Conservation (phyloP, 2,797 vertebrate species). For the Phylloscopus collybita region DNA sequence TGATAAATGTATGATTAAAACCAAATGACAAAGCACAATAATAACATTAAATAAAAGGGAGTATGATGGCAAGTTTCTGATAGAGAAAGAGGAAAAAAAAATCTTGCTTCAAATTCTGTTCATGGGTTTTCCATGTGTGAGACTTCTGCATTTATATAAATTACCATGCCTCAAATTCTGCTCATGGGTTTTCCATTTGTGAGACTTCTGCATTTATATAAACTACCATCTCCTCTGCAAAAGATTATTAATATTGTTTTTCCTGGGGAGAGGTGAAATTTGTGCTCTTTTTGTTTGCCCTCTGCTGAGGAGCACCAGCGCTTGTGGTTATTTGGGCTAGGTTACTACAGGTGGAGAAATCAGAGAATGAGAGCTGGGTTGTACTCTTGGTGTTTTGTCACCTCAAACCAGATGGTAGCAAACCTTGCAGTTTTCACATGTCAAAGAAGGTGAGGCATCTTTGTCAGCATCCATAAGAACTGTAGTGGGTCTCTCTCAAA, state of each 20-base stretch:
- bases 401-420: background rate
- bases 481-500: background rate
- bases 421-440: background rate
- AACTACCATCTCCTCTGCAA: background rate
- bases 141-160: background rate
- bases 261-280: background rate
- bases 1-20: constrained; percentile 16
- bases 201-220: background rate
- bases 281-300: background rate
- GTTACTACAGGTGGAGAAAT: background rate
- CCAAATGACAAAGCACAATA: background rate
- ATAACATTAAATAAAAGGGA: background rate
- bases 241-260: background rate
- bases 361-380: background rate
- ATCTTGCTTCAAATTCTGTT: background rate
- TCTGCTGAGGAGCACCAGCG: background rate
- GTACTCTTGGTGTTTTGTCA: background rate
- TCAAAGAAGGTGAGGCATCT: background rate
- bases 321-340: background rate
- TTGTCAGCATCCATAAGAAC: background rate
- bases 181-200: background rate
- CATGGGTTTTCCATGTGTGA: background rate
- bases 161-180: background rate
- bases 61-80: background rate
- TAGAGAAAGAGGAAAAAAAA: background rate